phyloP scores from a whole-genome alignment of 2,113 vertebrate genomes.

The Forbesichthys papilliferus region DNA sequence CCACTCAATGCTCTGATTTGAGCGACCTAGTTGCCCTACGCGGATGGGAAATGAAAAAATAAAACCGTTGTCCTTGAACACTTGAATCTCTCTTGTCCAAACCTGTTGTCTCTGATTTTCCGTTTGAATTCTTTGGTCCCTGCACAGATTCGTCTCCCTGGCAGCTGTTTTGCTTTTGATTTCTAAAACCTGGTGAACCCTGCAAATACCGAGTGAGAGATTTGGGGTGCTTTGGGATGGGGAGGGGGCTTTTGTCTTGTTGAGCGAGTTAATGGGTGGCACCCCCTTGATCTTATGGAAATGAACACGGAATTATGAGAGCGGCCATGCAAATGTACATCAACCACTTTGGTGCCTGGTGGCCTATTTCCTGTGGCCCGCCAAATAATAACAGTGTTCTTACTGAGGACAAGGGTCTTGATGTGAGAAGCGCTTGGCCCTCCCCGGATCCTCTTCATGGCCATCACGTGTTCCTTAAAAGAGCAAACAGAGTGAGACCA shows the following conservation, averaged over 20 bases:
- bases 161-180: slow-evolving; percentile 57
- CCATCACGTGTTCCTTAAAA: slow-evolving; percentile 74
- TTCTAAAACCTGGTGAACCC: slow-evolving; percentile 55
- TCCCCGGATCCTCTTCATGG: slow-evolving; percentile 69
- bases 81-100: slow-evolving; percentile 45
- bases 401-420: slow-evolving; percentile 76
- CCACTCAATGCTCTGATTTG: slow-evolving; percentile 69
- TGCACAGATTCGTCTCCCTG: slow-evolving; percentile 43
- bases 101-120: slow-evolving; percentile 62
- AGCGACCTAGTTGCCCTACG: slow-evolving; percentile 59
- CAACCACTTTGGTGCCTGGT: slow-evolving; percentile 77
- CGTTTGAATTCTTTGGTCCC: slow-evolving; percentile 58
- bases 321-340: slow-evolving; percentile 77
- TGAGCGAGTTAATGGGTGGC: slow-evolving; percentile 75
- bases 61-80: slow-evolving; percentile 63
- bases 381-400: slow-evolving; percentile 74
- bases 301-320: slow-evolving; percentile 76
- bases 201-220: slow-evolving; percentile 53
- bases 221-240: slow-evolving; percentile 51
- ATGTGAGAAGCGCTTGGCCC: slow-evolving; percentile 75
- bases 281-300: slow-evolving; percentile 77
- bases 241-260: slow-evolving; percentile 72
- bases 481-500: slow-evolving; percentile 56
- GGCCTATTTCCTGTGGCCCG: slow-evolving; percentile 74
- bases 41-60: slow-evolving; percentile 64